Conservation (phyloP, 1,140 invertebrate species). For the Drosophila kepulauana region DNA sequence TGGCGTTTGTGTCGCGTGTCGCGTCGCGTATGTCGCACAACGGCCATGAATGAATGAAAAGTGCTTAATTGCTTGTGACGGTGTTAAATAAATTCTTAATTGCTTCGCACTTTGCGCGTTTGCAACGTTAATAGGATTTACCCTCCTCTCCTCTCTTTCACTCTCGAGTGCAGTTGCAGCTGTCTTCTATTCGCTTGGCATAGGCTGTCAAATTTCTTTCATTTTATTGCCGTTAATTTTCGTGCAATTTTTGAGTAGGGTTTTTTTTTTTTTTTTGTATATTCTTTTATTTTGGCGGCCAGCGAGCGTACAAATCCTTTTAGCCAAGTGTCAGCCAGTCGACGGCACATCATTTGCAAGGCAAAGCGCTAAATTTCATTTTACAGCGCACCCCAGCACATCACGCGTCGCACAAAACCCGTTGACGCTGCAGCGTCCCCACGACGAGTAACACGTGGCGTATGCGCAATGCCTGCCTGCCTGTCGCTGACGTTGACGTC, state of each 20-base stretch:
- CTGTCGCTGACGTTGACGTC: slow-evolving; percentile 45
- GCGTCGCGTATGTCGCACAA: slow-evolving; percentile 16
- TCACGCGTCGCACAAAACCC: slow-evolving; percentile 44
- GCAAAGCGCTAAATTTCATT: slow-evolving; percentile 83
- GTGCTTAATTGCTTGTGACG: slow-evolving; percentile 85
- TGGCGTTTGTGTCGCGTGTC: slow-evolving; percentile 20
- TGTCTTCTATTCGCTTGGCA: background rate
- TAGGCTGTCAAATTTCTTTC: slow-evolving; percentile 67
- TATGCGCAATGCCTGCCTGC: slow-evolving; percentile 41
- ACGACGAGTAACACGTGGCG: slow-evolving; percentile 35
- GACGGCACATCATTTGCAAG: slow-evolving; percentile 78
- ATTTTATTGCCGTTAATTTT: slow-evolving; percentile 81
- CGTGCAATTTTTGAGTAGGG: slow-evolving; percentile 30
- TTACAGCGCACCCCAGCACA: slow-evolving; percentile 53
- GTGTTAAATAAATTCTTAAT: slow-evolving; percentile 85
- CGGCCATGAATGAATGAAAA: slow-evolving; percentile 81
- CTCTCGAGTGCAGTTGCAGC: background rate
- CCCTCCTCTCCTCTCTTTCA: slow-evolving; percentile 20
- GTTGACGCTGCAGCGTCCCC: slow-evolving; percentile 6
- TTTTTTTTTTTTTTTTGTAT: slow-evolving; percentile 4
- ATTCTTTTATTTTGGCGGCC: slow-evolving; percentile 48
- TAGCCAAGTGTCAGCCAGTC: slow-evolving; percentile 73
- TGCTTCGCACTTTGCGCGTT: slow-evolving; percentile 85
- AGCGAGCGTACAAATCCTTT: slow-evolving; percentile 77
- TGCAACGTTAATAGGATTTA: slow-evolving; percentile 83